These are phyloP conservation scores for Eulemur macaco DNA, from an alignment of 2,113 vertebrate genomes.

Conservation along the genomic window DNA sequence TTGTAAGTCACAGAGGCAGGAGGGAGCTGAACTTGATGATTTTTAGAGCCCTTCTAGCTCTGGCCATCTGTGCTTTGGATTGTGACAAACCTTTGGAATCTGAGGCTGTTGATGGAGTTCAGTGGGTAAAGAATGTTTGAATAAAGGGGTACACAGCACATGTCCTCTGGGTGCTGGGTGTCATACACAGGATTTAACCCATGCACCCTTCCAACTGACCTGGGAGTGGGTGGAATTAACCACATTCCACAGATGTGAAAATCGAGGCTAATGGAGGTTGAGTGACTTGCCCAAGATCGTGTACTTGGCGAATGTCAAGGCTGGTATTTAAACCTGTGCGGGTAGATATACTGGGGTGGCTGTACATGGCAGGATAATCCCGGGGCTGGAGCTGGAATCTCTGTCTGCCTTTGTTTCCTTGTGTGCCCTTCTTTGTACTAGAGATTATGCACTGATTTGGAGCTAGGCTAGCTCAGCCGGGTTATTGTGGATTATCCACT, in stretches of 20 bases:
- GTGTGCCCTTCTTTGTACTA: neutral
- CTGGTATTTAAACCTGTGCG: neutral
- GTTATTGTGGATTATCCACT: neutral
- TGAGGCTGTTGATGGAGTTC: neutral
- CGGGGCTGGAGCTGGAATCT: neutral
- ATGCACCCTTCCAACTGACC: neutral
- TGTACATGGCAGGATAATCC: rapidly evolving
- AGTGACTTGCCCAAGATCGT: neutral
- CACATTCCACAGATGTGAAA: neutral
- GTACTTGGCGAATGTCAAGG: neutral
- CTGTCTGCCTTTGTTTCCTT: neutral
- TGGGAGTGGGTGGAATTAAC: neutral
- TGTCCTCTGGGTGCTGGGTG: neutral
- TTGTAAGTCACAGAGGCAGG: neutral
- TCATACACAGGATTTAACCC: neutral
- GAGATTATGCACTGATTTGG: neutral
- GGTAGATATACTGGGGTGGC: neutral
- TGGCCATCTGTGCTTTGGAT: neutral
- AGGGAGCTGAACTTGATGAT: neutral
- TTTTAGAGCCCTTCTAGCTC: neutral
- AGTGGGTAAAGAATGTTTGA: neutral
- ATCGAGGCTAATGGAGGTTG: neutral
- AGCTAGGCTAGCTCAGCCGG: neutral
- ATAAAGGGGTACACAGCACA: neutral
- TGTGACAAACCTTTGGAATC: neutral